A percentile compares a stretch with the other conserved stretches of the same genome.
Conservation (phyloP, 2,113 vertebrate genomes). For the Phoxinus phoxinus region DNA sequence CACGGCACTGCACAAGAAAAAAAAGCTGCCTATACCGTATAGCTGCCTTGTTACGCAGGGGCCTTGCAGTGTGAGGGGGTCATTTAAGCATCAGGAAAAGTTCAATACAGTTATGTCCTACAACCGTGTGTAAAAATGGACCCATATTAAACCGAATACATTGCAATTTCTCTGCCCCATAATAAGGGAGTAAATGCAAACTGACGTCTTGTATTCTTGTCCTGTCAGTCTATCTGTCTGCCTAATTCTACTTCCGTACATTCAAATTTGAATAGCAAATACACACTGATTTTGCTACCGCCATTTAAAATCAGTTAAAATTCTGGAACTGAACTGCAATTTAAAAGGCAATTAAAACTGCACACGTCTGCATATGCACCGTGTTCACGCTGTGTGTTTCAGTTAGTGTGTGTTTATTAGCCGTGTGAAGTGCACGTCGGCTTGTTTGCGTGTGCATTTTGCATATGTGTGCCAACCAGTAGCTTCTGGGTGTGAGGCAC, state of each 20-base stretch:
- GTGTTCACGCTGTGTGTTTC: background rate
- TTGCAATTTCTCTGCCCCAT: background rate
- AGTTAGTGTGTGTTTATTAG: conserved; percentile 18
- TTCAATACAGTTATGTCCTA: conserved; percentile 7
- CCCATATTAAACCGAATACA: background rate
- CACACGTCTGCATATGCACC: conserved; percentile 25
- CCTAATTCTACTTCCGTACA: background rate
- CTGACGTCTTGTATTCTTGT: background rate
- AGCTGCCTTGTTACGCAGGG: conserved; percentile 44
- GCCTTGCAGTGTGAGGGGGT: conserved; percentile 4
- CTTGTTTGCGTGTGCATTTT: conserved; percentile 42
- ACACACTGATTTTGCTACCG: background rate
- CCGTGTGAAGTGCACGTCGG: background rate
- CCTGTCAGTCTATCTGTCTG: background rate
- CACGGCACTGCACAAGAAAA: conserved; percentile 29
- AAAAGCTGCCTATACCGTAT: too few species aligned
- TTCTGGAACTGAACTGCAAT: background rate
- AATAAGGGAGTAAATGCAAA: background rate
- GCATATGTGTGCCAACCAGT: conserved; percentile 56
- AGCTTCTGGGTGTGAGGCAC: conserved; percentile 58
- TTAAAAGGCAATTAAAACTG: background rate
- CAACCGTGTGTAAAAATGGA: background rate
- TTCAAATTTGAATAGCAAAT: background rate
- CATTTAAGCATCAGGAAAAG: background rate
- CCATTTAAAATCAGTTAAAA: background rate